Evolutionary conservation across 2,888 invertebrate genomes (phyloP).

Genomic region (Drosophila suboccidentalis): DNA sequence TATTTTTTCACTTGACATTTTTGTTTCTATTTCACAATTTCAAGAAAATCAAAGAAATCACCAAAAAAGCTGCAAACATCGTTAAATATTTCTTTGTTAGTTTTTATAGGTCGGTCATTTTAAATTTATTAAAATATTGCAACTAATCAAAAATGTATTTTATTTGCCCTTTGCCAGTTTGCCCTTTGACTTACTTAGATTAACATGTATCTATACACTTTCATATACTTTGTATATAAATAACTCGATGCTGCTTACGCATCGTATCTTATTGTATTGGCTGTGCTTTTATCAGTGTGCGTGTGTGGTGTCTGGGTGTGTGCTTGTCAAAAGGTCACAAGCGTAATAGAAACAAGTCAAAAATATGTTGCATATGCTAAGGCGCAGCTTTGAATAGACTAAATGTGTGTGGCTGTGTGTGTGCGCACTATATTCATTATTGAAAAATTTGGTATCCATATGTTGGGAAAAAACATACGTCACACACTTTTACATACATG

Average conservation of each 20-base stretch:
- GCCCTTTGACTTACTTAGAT: constrained; percentile 17
- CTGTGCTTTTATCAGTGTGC: constrained; percentile 8
- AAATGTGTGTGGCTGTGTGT: constrained; percentile 17
- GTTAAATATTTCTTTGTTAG: background rate
- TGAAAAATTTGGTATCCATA: constrained; percentile 60
- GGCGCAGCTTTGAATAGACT: constrained; percentile 32
- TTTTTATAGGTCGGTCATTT: background rate
- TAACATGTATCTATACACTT: background rate
- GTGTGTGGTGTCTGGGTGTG: constrained; percentile 20
- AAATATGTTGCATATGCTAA: constrained; percentile 62
- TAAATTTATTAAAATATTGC: background rate
- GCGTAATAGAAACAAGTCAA: constrained; percentile 41
- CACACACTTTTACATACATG: constrained; percentile 20
- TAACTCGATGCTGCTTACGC: constrained; percentile 41
- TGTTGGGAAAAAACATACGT: constrained; percentile 35
- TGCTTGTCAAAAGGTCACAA: constrained; percentile 63
- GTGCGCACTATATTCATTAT: constrained; percentile 33
- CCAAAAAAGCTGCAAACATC: background rate
- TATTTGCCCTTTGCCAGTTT: constrained; percentile 14
- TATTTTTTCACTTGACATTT: constrained; percentile 7
- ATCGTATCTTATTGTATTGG: constrained; percentile 11
- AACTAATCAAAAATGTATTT: background rate
- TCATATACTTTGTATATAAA: constrained; percentile 19
- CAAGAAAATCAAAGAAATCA: background rate
- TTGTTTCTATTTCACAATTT: constrained; percentile 20